Evolutionary conservation across 2,797 vertebrate genomes (phyloP).

Genomic region (Ptychadena robeensis): DNA sequence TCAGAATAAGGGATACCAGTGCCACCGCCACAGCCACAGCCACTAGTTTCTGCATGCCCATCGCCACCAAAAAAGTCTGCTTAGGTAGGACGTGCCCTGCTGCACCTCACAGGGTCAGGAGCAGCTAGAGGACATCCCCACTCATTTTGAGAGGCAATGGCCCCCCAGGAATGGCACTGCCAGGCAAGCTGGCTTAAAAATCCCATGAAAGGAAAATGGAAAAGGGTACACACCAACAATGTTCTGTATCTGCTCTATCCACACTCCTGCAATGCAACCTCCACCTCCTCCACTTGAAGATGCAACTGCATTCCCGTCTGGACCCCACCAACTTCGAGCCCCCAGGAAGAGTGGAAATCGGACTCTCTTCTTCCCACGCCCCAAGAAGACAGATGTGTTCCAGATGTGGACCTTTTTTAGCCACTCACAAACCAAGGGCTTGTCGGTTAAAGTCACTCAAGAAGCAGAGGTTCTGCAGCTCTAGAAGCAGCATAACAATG

Average conservation of each 20-base stretch:
- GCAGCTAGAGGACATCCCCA: constrained; percentile 94
- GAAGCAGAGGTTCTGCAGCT: constrained; percentile 27
- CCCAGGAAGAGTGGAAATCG: constrained; percentile 39
- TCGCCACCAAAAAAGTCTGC: constrained; percentile 64
- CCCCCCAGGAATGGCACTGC: constrained; percentile 58
- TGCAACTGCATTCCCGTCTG: constrained; percentile 56
- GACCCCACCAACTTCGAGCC: constrained; percentile 41
- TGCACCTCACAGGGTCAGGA: constrained; percentile 50
- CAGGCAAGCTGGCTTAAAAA: constrained; percentile 62
- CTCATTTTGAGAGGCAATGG: constrained; percentile 85
- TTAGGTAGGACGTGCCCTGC: constrained; percentile 46
- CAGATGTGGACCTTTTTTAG: constrained; percentile 52
- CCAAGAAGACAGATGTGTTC: constrained; percentile 56
- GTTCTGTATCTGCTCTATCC: constrained; percentile 75
- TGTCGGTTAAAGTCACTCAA: constrained; percentile 28
- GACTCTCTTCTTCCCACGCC: constrained; percentile 55
- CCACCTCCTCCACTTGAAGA: constrained; percentile 72
- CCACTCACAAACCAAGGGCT: constrained; percentile 4
- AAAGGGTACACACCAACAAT: constrained; percentile 35
- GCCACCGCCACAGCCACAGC: constrained; percentile 89
- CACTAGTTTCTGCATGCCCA: constrained; percentile 94
- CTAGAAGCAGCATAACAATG: not conserved
- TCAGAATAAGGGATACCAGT: constrained; percentile 92
- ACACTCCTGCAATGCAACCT: constrained; percentile 84
- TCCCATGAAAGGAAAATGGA: constrained; percentile 67